phyloP scores from a whole-genome alignment of 2,113 vertebrate species.

The Mus musculus region GRCm39 chr9:9236001-9236500 shows the following conservation, averaged over 20 bases:
- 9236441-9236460: neutral
- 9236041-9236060: neutral
- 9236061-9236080: neutral
- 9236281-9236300: neutral
- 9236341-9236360: neutral
- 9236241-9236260: neutral
- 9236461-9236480: neutral
- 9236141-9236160: slow-evolving; percentile 33
- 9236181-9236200: slow-evolving; percentile 10
- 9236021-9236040: neutral
- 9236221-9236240: neutral
- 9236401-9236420: neutral
- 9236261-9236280: neutral
- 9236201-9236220: slow-evolving; percentile 24
- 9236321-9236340: neutral
- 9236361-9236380: neutral
- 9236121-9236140: neutral
- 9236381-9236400: neutral
- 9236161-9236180: neutral
- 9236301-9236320: neutral
- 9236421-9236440: neutral
- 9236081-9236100: too few relatives aligned
- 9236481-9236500: neutral
- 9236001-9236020: neutral
- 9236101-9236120: neutral